These are phyloP conservation scores for Chymomyza procnemis DNA, from an alignment of 2,888 invertebrate genomes.

Conservation along the genomic window DNA sequence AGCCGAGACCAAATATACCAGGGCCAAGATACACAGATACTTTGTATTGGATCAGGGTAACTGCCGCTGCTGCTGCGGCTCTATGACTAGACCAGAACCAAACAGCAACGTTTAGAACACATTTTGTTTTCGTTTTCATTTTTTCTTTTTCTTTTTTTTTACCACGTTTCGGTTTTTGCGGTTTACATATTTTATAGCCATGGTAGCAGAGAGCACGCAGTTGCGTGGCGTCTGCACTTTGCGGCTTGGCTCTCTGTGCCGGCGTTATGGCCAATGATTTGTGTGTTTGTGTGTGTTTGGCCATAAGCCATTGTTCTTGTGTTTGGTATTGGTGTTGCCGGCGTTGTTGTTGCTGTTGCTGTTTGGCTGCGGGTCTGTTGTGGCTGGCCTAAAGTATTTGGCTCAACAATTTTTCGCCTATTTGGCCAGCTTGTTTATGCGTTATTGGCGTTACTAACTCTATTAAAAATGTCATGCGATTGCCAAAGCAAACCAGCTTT, in stretches of 20 bases:
- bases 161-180: no score
- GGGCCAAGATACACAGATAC: background rate
- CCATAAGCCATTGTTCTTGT: background rate
- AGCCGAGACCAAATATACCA: background rate
- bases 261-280: background rate
- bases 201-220: constrained; percentile 30
- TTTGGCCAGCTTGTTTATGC: constrained; percentile 39
- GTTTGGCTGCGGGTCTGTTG: background rate
- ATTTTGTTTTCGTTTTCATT: no score
- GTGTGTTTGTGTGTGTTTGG: no score
- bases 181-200: constrained; percentile 31
- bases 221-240: constrained; percentile 59
- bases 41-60: background rate
- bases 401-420: constrained; percentile 43
- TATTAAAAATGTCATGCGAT: constrained; percentile 57
- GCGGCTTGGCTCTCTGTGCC: constrained; percentile 5
- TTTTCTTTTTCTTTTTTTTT: constrained; percentile 23
- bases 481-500: constrained; percentile 4
- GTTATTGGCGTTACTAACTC: constrained; percentile 50
- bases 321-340: background rate
- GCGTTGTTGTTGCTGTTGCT: background rate
- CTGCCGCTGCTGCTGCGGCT: background rate
- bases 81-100: background rate
- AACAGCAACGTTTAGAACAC: background rate
- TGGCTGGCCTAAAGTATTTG: constrained; percentile 6